These are phyloP conservation scores for Megalonaias nervosa DNA, from an alignment of 1,140 invertebrate genomes.

Conservation along the genomic window DNA sequence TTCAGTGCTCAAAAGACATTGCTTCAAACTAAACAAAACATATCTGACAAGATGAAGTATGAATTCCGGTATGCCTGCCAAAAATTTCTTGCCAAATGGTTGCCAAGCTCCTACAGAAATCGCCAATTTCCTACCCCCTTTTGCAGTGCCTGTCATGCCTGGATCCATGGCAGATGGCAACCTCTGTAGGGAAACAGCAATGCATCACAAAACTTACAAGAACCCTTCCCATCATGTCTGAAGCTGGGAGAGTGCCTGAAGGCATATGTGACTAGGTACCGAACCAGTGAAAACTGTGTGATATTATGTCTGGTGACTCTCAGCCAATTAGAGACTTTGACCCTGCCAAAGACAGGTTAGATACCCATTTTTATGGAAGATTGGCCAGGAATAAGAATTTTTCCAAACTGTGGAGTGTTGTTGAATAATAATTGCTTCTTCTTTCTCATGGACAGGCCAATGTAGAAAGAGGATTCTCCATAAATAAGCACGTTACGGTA, in stretches of 20 bases:
- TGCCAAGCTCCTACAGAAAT: slow-evolving; percentile 19
- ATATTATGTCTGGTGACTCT: neutral
- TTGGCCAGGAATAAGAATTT: neutral
- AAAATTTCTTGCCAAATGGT: neutral
- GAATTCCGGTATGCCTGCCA: neutral
- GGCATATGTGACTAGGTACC: neutral
- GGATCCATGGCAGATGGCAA: neutral
- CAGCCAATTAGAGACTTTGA: neutral
- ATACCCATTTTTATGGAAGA: neutral
- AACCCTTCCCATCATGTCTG: neutral
- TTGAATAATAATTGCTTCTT: slow-evolving; percentile 21
- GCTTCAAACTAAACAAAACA: neutral
- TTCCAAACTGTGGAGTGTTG: neutral
- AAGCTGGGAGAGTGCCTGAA: neutral
- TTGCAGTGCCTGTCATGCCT: neutral
- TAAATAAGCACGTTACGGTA: slow-evolving; percentile 47
- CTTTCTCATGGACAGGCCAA: slow-evolving; percentile 53
- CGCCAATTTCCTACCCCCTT: neutral
- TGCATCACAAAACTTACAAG: neutral
- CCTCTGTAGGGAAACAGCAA: too few relatives aligned
- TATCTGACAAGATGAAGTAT: neutral
- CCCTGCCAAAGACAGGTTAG: neutral
- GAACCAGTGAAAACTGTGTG: neutral
- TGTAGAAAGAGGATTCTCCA: slow-evolving; percentile 57
- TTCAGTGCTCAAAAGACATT: neutral